Percentiles rank a stretch among this genome's conserved stretches.
Evolutionary conservation across 1,140 invertebrate genomes (phyloP).

Genomic region (Rhopalosiphum maidis): DNA sequence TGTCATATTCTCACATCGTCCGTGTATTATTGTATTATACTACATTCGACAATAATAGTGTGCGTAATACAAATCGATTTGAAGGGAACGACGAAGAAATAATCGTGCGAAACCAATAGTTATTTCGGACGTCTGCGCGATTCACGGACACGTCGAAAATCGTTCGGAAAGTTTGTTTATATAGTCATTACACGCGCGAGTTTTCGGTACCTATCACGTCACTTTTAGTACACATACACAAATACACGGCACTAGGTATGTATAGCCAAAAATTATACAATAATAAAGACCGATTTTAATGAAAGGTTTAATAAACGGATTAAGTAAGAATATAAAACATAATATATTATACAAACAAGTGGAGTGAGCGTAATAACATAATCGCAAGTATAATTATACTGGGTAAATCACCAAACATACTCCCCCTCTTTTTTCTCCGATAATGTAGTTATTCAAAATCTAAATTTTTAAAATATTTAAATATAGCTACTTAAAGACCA

Average conservation of each 20-base stretch:
- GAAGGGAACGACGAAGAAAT: not conserved
- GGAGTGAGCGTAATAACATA: not conserved
- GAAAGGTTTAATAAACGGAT: conserved; percentile 33
- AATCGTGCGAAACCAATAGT: not conserved
- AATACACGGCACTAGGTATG: not conserved
- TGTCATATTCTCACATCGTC: not conserved
- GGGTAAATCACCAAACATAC: too few species aligned
- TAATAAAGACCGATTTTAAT: not conserved
- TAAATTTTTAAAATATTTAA: not conserved
- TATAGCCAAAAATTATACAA: not conserved
- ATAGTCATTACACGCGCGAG: not conserved
- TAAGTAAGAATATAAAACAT: not conserved
- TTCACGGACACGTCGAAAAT: not conserved
- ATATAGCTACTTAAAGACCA: not conserved
- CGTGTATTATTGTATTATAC: not conserved
- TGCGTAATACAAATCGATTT: not conserved
- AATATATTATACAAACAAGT: not conserved
- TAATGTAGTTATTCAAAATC: not conserved
- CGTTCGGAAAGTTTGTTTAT: conserved; percentile 7
- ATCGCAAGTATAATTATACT: not conserved
- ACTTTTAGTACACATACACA: not conserved
- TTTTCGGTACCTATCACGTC: conserved; percentile 15
- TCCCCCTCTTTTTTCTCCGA: not conserved
- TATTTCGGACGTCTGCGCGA: not conserved
- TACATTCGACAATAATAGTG: not conserved